These are phyloP conservation scores for Alouatta palliata DNA, from an alignment of 2,113 vertebrate genomes.

Conservation along the genomic window DNA sequence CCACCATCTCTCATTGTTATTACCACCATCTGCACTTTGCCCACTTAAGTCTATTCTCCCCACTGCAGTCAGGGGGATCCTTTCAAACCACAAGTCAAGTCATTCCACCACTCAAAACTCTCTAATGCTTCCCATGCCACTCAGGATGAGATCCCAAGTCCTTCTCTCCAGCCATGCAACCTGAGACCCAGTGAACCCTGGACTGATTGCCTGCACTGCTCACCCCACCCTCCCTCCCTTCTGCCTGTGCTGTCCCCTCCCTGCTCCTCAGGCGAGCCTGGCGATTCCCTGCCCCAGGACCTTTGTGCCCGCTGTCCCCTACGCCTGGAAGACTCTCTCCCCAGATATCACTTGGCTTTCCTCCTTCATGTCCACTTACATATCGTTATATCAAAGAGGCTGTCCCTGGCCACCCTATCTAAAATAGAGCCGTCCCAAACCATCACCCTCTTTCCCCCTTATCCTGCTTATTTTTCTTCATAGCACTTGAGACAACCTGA, in stretches of 20 bases:
- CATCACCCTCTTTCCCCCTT: too few species aligned
- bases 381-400: background rate
- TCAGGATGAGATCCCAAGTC: background rate
- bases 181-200: background rate
- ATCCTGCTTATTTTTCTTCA: background rate
- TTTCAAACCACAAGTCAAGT: background rate
- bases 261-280: background rate
- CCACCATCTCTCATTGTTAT: background rate
- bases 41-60: background rate
- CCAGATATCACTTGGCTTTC: background rate
- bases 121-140: background rate
- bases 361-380: background rate
- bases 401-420: background rate
- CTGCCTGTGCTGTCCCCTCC: background rate
- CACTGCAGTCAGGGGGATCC: background rate
- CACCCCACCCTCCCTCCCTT: background rate
- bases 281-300: background rate
- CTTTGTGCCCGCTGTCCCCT: background rate
- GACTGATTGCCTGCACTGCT: background rate
- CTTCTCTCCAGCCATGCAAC: fast-evolving
- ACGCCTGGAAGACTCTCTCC: background rate
- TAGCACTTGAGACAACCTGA: background rate
- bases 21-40: background rate
- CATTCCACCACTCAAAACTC: background rate
- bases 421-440: background rate